Evolutionary conservation across 2,888 invertebrate genomes (phyloP), one percentile per base, ranked within the genome.

Genomic region (Acronicta aceris): DNA sequence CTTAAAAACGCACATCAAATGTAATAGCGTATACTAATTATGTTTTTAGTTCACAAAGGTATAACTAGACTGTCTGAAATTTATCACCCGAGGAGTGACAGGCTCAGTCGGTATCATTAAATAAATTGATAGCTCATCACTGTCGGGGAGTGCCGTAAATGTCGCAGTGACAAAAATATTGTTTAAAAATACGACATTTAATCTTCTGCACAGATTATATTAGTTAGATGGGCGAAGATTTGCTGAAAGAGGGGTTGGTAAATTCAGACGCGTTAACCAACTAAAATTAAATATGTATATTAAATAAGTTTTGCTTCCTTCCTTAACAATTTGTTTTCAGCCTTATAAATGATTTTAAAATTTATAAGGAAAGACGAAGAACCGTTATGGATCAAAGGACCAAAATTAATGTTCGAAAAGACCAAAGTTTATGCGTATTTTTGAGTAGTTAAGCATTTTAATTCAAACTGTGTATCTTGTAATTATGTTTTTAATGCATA

Each of bases 91-190:
- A 12, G 12, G 38, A 49, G 48, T 51, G 71, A 63, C 71, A 71
- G 50, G 55, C 51, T 30, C 56, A 64, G 21, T 51, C 50, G 38
- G 9, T 48, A 65, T 62, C 72, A 72, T 76, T 76, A 78, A 74
- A 69, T 62, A 48, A 62, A 74, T 62, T 66, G 70, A 72, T 76
- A 47, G 61, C 64, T 62, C 78, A 54, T 71, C 75, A 65, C 41
- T 54, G 74, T 67, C 68, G 16, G 0, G 25, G 36, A 10, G n/a
- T 21, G 43, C 40, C 36, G 15, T 74, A 71, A 77, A 71, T n/a
- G 62, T 71, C 57, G 9, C 27, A 51, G 69, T 50, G 59, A 68
- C 68, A 60, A 65, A 61, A 61, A 54, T 63, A 63, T 63, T 70
- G 60, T 70, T 63, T 63, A 58, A 73, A 69, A 63, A 68, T 61